Percentiles rank a stretch among this genome's conserved stretches.
These are phyloP conservation scores for Nesoenas mayeri DNA, from an alignment of 2,113 vertebrate species.

Conservation along the genomic window DNA sequence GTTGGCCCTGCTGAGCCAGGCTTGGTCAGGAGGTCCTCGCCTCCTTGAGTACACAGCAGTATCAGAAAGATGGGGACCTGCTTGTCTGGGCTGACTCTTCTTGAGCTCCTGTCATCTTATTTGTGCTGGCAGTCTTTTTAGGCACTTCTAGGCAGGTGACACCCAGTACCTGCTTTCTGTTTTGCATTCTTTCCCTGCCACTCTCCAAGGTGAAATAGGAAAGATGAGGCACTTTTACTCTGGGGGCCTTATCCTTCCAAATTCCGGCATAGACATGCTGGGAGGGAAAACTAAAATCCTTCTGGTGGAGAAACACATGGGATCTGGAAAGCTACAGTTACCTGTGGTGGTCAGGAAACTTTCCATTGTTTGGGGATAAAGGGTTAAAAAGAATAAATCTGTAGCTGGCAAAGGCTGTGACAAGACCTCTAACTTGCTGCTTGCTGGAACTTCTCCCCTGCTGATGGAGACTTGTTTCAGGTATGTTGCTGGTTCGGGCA, in stretches of 20 bases:
- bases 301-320: neutral
- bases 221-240: neutral
- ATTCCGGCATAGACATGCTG: neutral
- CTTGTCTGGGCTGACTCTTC: neutral
- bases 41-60: neutral
- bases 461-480: neutral
- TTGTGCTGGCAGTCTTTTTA: neutral
- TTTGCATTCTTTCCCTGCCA: neutral
- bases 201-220: neutral
- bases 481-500: neutral
- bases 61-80: neutral
- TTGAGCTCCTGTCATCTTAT: neutral
- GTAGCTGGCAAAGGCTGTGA: neutral
- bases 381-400: neutral
- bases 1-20: neutral
- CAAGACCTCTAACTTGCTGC: neutral
- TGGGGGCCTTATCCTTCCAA: neutral
- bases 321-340: neutral
- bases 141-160: neutral
- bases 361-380: neutral
- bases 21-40: neutral
- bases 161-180: neutral
- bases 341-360: neutral
- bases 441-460: neutral
- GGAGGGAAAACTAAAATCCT: neutral